These are phyloP conservation scores for Trichechus manatus DNA, from an alignment of 2,113 vertebrate genomes.

Conservation along the genomic window DNA sequence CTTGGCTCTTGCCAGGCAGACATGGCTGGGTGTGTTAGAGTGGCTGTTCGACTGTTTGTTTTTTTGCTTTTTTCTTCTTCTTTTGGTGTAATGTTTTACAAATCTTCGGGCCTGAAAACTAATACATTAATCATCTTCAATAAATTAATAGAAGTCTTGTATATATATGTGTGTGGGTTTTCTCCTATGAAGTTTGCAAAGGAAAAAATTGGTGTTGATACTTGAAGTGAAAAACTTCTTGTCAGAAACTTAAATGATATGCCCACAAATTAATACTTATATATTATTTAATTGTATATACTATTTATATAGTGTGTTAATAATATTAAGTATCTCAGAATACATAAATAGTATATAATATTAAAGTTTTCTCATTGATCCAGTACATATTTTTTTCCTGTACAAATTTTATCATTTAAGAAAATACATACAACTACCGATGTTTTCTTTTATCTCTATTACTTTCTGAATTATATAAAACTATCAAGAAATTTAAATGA, in stretches of 20 bases:
- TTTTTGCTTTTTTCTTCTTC: constrained; percentile 65
- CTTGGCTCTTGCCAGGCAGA: not conserved
- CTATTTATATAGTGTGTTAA: not conserved
- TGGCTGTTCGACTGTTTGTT: not conserved
- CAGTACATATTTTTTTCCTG: not conserved
- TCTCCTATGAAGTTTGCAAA: not conserved
- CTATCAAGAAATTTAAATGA: constrained; percentile 55
- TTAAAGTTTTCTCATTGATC: not conserved
- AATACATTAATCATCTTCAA: constrained; percentile 87
- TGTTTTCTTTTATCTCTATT: not conserved
- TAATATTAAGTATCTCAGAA: not conserved
- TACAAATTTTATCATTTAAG: not conserved
- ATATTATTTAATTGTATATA: not conserved
- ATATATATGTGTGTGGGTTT: not conserved
- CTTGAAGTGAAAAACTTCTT: not conserved
- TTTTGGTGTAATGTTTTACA: constrained; percentile 82
- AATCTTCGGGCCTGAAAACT: constrained; percentile 81
- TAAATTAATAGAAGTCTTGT: constrained; percentile 85
- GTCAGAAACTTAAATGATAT: not conserved
- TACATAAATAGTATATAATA: not conserved
- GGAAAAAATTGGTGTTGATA: not conserved
- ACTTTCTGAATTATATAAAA: constrained; percentile 36
- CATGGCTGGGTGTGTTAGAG: not conserved
- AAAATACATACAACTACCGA: not conserved
- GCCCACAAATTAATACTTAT: not conserved